These are phyloP conservation scores for Vicugna pacos DNA, from an alignment of 2,113 vertebrate genomes.

Conservation along the genomic window DNA sequence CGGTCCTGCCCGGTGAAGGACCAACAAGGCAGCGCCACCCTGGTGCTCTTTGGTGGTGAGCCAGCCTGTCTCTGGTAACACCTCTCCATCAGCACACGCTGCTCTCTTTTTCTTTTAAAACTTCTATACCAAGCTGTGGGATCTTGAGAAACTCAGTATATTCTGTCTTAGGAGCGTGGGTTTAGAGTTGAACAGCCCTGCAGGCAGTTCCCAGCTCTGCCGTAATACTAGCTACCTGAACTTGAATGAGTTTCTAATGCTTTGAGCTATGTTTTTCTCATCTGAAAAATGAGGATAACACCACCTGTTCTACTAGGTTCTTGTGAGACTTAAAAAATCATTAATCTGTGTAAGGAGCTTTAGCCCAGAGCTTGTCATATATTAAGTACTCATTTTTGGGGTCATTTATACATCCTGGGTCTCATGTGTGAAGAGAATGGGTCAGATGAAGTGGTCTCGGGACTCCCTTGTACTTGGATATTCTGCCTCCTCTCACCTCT, in stretches of 20 bases:
- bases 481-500: background rate
- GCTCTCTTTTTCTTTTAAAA: background rate
- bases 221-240: background rate
- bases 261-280: background rate
- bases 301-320: background rate
- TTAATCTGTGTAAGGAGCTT: background rate
- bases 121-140: background rate
- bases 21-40: background rate
- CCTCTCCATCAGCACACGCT: background rate
- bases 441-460: background rate
- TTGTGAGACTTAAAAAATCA: background rate
- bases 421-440: background rate
- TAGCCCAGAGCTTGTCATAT: background rate
- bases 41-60: background rate
- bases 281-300: slow-evolving; percentile 28
- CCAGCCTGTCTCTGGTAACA: background rate
- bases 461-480: background rate
- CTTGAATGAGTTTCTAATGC: background rate
- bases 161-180: background rate
- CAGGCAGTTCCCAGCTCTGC: background rate
- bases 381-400: background rate
- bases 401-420: background rate
- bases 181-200: background rate
- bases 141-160: background rate
- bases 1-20: background rate